A percentile compares a stretch with the other conserved stretches of the same genome.
phyloP scores from a whole-genome alignment of 2,113 vertebrate species.

The Eudyptes chrysolophus region DNA sequence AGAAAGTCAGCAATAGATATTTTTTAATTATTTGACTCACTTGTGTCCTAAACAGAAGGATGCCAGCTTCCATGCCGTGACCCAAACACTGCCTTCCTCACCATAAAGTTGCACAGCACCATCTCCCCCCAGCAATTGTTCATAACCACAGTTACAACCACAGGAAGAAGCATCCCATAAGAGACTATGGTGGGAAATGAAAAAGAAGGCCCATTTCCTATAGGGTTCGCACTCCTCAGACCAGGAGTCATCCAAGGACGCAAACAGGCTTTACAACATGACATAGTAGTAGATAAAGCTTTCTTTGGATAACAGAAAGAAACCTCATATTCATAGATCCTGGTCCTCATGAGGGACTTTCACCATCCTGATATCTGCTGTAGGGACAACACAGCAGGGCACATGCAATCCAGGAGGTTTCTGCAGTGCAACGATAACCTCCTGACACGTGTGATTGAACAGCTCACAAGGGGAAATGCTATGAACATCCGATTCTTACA shows the following conservation, averaged over 20 bases:
- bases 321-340: neutral
- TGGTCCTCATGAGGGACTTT: neutral
- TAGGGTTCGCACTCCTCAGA: neutral
- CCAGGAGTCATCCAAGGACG: neutral
- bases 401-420: neutral
- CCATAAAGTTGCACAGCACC: neutral
- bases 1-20: neutral
- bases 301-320: neutral
- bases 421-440: neutral
- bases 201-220: neutral
- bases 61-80: neutral
- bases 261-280: neutral
- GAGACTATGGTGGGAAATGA: neutral
- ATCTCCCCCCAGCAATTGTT: neutral
- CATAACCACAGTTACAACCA: neutral
- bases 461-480: neutral
- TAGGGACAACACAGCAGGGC: neutral
- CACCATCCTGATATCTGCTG: neutral
- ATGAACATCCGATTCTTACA: neutral
- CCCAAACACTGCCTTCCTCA: neutral
- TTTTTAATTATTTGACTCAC: neutral
- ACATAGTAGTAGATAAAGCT: neutral
- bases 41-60: neutral
- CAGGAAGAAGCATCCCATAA: neutral
- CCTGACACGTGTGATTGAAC: fast-evolving